Evolutionary conservation across 2,888 invertebrate genomes (phyloP).

Genomic region (Heliconius aoede): DNA sequence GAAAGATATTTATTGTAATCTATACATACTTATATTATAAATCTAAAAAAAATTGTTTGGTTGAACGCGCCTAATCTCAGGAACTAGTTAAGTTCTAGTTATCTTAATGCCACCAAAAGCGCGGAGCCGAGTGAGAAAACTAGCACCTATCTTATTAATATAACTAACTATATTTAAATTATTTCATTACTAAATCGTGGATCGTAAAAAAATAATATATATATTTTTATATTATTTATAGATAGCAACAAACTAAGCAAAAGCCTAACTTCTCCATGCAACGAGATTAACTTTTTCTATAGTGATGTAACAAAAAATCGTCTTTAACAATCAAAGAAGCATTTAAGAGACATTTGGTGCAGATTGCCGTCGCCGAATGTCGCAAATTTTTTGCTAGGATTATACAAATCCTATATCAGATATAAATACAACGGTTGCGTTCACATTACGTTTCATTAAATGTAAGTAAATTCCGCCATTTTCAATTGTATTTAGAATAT

Average conservation of each 20-base stretch:
- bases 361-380: conserved; percentile 59
- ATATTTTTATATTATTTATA: neutral
- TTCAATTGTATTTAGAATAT: conserved; percentile 49
- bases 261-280: neutral
- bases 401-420: conserved; percentile 68
- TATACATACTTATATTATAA: too few species aligned
- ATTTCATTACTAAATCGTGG: too few species aligned
- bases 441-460: conserved; percentile 57
- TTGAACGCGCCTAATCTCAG: too few species aligned
- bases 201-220: neutral
- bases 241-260: neutral
- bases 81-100: too few species aligned
- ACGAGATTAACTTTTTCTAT: conserved; percentile 19
- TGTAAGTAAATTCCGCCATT: conserved; percentile 54
- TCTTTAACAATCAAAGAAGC: conserved; percentile 55
- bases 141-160: too few species aligned
- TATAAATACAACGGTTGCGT: conserved; percentile 56
- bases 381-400: conserved; percentile 64
- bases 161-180: too few species aligned
- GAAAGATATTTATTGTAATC: too few species aligned
- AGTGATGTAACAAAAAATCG: conserved; percentile 35
- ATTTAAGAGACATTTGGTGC: conserved; percentile 58
- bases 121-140: too few species aligned
- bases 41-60: too few species aligned
- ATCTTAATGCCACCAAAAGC: too few species aligned